Evolutionary conservation across 2,113 vertebrate species (phyloP).

Genomic region (Calidris pygmaea): DNA sequence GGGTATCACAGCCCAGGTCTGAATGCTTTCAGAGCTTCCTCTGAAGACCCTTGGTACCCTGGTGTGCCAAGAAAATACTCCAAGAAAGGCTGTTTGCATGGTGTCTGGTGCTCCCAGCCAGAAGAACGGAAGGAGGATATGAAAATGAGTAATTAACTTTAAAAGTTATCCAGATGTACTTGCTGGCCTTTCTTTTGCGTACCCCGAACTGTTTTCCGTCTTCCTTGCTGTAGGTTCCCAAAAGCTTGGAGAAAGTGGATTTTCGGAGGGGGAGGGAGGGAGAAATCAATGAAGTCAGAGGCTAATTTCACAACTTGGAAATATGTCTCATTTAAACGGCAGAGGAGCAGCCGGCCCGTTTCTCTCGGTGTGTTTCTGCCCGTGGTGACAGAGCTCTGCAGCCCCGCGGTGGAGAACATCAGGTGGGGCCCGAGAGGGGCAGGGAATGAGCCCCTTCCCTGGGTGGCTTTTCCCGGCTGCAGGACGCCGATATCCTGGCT

Average conservation of each 20-base stretch:
- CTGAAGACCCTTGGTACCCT: neutral
- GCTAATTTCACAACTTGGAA: neutral
- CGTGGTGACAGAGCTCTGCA: neutral
- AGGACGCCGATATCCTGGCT: neutral
- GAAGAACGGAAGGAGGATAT: neutral
- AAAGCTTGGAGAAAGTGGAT: neutral
- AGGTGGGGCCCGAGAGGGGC: neutral
- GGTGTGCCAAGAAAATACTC: neutral
- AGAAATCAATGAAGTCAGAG: neutral
- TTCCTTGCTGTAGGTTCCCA: neutral
- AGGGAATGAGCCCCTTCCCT: neutral
- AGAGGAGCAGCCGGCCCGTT: neutral
- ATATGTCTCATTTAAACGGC: neutral
- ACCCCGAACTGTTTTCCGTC: neutral
- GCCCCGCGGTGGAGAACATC: neutral
- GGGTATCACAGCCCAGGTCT: neutral
- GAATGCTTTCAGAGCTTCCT: neutral
- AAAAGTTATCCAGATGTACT: constrained; percentile 10
- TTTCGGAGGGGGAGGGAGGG: neutral
- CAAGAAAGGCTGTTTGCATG: neutral
- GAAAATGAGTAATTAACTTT: neutral
- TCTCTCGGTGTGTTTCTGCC: neutral
- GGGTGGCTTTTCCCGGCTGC: neutral
- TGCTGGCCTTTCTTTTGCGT: neutral
- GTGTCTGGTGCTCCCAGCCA: neutral